A percentile compares a stretch with the other conserved stretches of the same genome.
Evolutionary conservation across 2,888 invertebrate species (phyloP).

Genomic region (Acanthosepion esculentum): DNA sequence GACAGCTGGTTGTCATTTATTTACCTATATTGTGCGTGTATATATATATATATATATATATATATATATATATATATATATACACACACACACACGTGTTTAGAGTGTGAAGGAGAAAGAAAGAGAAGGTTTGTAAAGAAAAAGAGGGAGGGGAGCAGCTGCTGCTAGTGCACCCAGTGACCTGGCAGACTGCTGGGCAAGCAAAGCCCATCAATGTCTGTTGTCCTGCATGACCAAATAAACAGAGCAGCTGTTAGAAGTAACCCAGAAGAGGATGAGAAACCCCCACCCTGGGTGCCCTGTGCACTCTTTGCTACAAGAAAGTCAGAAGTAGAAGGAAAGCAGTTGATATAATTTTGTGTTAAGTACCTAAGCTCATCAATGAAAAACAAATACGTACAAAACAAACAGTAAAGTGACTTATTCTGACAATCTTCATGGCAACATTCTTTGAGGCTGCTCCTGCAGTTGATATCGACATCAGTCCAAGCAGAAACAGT

Average conservation of each 20-base stretch:
- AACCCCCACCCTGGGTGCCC: background rate
- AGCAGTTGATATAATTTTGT: background rate
- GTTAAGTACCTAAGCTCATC: background rate
- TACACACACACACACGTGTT: background rate
- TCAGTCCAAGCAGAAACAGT: no score
- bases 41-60: background rate
- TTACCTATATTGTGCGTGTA: background rate
- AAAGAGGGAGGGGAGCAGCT: background rate
- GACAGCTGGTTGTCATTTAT: conserved; percentile 4
- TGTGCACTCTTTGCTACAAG: background rate
- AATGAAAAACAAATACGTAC: background rate
- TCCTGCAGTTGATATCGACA: no score
- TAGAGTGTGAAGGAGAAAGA: background rate
- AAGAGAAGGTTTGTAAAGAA: background rate
- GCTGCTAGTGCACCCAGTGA: background rate
- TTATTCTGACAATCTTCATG: no score
- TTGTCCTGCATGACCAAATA: background rate
- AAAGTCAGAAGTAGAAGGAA: background rate
- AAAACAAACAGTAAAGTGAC: no score
- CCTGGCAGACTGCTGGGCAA: background rate
- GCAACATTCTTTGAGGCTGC: no score
- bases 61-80: no score
- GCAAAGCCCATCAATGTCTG: background rate
- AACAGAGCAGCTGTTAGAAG: conserved; percentile 33
- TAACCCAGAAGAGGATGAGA: background rate